phyloP scores from a whole-genome alignment of 2,888 invertebrate genomes.

The Leucoma salicis region DNA sequence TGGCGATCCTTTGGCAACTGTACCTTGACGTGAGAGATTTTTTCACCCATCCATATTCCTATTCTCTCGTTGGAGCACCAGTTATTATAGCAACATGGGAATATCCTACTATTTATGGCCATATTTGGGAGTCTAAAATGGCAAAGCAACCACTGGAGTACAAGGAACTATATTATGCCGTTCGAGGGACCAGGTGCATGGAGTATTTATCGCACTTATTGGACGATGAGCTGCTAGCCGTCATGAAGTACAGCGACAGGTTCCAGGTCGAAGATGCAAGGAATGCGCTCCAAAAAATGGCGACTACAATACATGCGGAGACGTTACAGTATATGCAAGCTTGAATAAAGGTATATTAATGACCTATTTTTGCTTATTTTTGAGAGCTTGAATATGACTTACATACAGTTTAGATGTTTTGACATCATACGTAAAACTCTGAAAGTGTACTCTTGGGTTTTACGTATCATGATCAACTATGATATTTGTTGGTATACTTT shows the following conservation, averaged over 20 bases:
- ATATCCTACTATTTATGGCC: conserved; percentile 64
- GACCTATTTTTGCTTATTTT: not conserved
- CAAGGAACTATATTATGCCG: conserved; percentile 66
- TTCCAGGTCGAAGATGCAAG: conserved; percentile 67
- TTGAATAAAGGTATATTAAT: conserved; percentile 30
- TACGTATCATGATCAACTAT: too few species aligned
- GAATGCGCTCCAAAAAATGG: conserved; percentile 66
- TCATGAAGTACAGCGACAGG: conserved; percentile 53
- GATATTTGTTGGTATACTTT: too few species aligned
- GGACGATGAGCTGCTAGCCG: conserved; percentile 59
- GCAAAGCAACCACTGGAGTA: conserved; percentile 54
- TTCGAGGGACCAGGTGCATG: conserved; percentile 59
- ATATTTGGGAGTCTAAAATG: conserved; percentile 55
- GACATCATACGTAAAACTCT: too few species aligned
- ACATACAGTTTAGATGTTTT: too few species aligned
- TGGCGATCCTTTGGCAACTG: conserved; percentile 71
- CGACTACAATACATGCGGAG: conserved; percentile 60
- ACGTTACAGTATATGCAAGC: conserved; percentile 65
- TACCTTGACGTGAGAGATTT: conserved; percentile 72
- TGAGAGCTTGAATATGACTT: too few species aligned
- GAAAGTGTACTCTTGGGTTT: too few species aligned
- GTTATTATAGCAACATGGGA: conserved; percentile 67
- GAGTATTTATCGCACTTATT: conserved; percentile 60
- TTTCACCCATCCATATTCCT: conserved; percentile 66
- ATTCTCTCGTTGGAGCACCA: conserved; percentile 67